Evolutionary conservation across 2,113 vertebrate species (phyloP).

Genomic region (Sinocyclocheilus anshuiensis): DNA sequence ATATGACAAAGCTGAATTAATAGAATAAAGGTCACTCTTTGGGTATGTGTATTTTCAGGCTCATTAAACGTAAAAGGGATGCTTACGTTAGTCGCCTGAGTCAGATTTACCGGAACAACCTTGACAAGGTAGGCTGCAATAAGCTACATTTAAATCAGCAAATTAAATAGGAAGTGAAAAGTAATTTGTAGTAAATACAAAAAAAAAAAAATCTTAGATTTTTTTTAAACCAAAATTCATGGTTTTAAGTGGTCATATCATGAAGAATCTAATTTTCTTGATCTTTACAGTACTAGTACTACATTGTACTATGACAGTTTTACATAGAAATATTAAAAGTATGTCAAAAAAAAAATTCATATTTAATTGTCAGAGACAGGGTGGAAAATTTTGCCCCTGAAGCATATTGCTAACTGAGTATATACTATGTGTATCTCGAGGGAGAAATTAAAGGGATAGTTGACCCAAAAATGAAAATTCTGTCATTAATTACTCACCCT

Average conservation of each 20-base stretch:
- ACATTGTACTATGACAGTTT: background rate
- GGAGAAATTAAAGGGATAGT: too few species aligned
- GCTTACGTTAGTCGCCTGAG: constrained; percentile 88
- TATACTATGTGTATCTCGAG: background rate
- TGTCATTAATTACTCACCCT: too few species aligned
- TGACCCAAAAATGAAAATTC: too few species aligned
- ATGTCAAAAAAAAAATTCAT: background rate
- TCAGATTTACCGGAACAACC: constrained; percentile 87
- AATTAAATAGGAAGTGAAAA: background rate
- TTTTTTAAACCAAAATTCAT: background rate
- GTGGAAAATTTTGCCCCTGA: background rate
- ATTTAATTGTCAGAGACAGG: too few species aligned
- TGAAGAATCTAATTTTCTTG: background rate
- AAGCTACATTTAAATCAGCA: background rate
- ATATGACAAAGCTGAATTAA: background rate
- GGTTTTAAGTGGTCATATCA: background rate
- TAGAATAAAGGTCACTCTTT: constrained; percentile 14
- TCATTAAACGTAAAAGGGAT: constrained; percentile 90
- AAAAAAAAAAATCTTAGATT: too few species aligned
- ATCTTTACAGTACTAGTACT: background rate
- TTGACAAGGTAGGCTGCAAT: constrained; percentile 81
- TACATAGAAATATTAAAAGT: background rate
- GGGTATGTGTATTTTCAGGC: constrained; percentile 73
- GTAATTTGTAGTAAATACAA: too few species aligned
- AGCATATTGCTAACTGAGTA: background rate